These are phyloP conservation scores for Pocota personata DNA, from an alignment of 2,888 invertebrate species.

Conservation along the genomic window DNA sequence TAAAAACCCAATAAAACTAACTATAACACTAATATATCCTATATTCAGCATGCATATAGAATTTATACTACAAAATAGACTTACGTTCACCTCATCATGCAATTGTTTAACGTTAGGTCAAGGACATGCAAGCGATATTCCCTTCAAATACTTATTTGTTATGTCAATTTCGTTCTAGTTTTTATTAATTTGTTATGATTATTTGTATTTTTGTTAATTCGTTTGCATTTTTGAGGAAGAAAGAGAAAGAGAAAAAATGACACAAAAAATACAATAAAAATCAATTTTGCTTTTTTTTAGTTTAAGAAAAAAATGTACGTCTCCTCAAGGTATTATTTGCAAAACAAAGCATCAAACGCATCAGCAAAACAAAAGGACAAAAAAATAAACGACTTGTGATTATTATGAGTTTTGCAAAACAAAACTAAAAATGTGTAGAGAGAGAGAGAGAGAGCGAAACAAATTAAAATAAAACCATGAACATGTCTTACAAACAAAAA, in stretches of 20 bases:
- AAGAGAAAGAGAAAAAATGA: conserved; percentile 36
- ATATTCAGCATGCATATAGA: conserved; percentile 24
- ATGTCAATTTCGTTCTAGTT: conserved; percentile 42
- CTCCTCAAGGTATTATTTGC: conserved; percentile 20
- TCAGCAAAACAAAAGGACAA: conserved; percentile 51
- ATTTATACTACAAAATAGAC: not conserved
- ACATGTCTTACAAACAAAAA: conserved; percentile 35
- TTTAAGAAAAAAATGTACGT: not conserved
- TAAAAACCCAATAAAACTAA: not conserved
- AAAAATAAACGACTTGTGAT: conserved; percentile 20
- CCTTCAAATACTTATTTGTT: conserved; percentile 61
- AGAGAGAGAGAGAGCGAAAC: conserved; percentile 33
- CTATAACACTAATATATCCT: not conserved
- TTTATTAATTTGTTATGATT: conserved; percentile 1
- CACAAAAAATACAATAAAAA: conserved; percentile 27
- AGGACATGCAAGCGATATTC: conserved; percentile 59
- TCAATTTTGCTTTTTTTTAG: conserved; percentile 5
- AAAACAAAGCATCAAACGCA: conserved; percentile 57
- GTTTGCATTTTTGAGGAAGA: conserved; percentile 42
- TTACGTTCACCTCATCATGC: conserved; percentile 62
- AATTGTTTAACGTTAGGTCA: conserved; percentile 46
- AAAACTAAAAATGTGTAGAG: conserved; percentile 27
- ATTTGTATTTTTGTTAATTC: conserved; percentile 18
- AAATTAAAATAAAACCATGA: conserved; percentile 22
- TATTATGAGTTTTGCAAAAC: conserved; percentile 51